Conservation (phyloP, 2,797 vertebrate species). For the Danio choprae region DNA sequence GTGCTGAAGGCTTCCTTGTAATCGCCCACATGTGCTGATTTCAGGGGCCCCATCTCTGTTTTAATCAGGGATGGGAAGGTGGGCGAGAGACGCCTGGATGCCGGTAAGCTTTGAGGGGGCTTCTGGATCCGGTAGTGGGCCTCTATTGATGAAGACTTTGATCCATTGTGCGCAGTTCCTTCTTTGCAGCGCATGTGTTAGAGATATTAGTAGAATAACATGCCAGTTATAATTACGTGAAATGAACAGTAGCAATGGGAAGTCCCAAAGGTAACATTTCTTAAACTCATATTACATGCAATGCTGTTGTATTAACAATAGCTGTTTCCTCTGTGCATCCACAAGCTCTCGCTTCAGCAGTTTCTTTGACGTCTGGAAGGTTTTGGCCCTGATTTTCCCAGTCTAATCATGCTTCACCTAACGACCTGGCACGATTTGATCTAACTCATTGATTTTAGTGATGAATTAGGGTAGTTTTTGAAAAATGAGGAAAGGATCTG, state of each 20-base stretch:
- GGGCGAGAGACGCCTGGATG: conserved; percentile 57
- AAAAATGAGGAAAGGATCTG: conserved; percentile 68
- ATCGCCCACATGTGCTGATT: conserved; percentile 66
- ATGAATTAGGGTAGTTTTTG: conserved; percentile 56
- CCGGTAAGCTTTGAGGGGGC: conserved; percentile 67
- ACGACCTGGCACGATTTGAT: conserved; percentile 65
- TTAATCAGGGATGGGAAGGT: conserved; percentile 67
- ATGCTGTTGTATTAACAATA: conserved; percentile 18
- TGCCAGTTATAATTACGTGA: conserved; percentile 59
- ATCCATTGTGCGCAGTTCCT: conserved; percentile 57
- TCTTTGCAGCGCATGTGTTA: conserved; percentile 63
- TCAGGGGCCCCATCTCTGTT: conserved; percentile 64
- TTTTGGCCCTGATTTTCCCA: conserved; percentile 47
- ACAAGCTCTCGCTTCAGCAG: conserved; percentile 9
- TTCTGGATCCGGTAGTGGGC: conserved; percentile 62
- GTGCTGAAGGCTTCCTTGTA: conserved; percentile 52
- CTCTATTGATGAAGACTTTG: conserved; percentile 61
- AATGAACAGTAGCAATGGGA: conserved; percentile 52
- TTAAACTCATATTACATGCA: conserved; percentile 31
- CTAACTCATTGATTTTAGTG: conserved; percentile 71
- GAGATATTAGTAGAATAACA: conserved; percentile 53
- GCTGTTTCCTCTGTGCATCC: conserved; percentile 6
- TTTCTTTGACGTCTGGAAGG: conserved; percentile 12
- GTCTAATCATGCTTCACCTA: conserved; percentile 66
- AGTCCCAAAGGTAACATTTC: conserved; percentile 22